Base-by-base conservation (phyloP, 2,113 vertebrate genomes). In the Plecturocebus donacophilus region DNA sequence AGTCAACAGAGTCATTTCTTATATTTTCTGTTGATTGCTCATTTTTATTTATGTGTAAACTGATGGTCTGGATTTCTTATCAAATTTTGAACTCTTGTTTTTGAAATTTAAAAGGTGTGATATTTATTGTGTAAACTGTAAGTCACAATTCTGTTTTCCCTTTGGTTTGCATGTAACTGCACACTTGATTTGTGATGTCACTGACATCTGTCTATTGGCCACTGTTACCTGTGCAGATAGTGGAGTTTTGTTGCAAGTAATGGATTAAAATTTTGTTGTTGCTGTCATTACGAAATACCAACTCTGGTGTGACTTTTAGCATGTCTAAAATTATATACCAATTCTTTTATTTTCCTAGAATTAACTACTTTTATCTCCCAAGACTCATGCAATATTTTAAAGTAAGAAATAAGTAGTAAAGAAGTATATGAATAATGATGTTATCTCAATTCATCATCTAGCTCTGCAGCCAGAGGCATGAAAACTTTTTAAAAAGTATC, bases 1-100 rank as follows among this genome's bases (percentile, higher is more conserved):
- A 98, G 98, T 99, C 99, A 99, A 97, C 96, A 97, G 97, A 95
- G 89, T 97, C 96, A 95, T 97, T 98, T 97, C 91, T 47, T 11
- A 47, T 92, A 84, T 97, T 98, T 98, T 95, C 97, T 97, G 97
- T 90, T 5, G 45, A 97, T 98, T 97, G 92, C 95, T 97, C 96
- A 95, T 98, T 97, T 98, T 98, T 98, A 91, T 96, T 86, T 97
- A 90, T 70, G 70, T 95, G 81, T 91, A 87, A 97, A 95, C 42
- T 96, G 61, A 70, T 35, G 47, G 49, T 84, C 86, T 97, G 94
- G 94, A 96, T 98, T 96, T 91, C 5, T 82, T 97, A 96, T 96
- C 92, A 96, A 83, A 92, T 81, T 54, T 97, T 98, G 96, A 94
- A 82, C 83, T 93, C 92, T 98, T 82, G 83, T 95, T 98, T 98